Percentiles rank a stretch among this genome's conserved stretches.
phyloP scores from a whole-genome alignment of 1,140 invertebrate species.

The Drosophila fuyamai region DNA sequence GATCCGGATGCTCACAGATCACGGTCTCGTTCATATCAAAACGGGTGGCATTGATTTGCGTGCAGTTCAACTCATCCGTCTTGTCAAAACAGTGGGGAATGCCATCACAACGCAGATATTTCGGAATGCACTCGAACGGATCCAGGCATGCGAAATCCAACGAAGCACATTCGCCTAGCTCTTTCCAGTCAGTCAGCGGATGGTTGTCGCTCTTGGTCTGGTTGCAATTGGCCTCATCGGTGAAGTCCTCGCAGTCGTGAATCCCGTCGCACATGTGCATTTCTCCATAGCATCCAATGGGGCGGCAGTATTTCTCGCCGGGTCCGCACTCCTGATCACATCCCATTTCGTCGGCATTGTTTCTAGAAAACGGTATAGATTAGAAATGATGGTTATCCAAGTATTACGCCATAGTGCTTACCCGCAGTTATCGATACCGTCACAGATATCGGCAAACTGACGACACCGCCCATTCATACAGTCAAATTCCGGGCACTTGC shows the following conservation, averaged over 20 bases:
- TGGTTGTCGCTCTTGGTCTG: conserved; percentile 80
- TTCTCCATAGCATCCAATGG: conserved; percentile 89
- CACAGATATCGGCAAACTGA: conserved; percentile 89
- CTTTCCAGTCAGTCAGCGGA: conserved; percentile 60
- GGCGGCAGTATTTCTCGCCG: conserved; percentile 87
- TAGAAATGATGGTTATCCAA: background rate
- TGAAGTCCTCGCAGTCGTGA: conserved; percentile 91
- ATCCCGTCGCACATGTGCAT: conserved; percentile 90
- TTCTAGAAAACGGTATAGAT: conserved; percentile 60
- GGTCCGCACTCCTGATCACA: conserved; percentile 77
- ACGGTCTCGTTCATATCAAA: conserved; percentile 63
- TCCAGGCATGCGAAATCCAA: conserved; percentile 87
- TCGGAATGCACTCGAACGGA: conserved; percentile 87
- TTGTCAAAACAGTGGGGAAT: conserved; percentile 88
- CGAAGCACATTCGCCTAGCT: conserved; percentile 83
- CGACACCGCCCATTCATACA: conserved; percentile 91
- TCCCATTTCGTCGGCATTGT: conserved; percentile 88
- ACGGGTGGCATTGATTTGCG: conserved; percentile 86
- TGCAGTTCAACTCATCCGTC: conserved; percentile 87
- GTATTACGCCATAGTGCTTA: conserved; percentile 83
- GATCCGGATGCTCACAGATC: conserved; percentile 87
- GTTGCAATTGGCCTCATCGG: conserved; percentile 87
- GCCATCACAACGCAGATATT: conserved; percentile 86
- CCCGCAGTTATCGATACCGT: conserved; percentile 89
- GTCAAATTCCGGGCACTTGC: conserved; percentile 88